phyloP scores from a whole-genome alignment of 2,113 vertebrate species.

The Alosa alosa region DNA sequence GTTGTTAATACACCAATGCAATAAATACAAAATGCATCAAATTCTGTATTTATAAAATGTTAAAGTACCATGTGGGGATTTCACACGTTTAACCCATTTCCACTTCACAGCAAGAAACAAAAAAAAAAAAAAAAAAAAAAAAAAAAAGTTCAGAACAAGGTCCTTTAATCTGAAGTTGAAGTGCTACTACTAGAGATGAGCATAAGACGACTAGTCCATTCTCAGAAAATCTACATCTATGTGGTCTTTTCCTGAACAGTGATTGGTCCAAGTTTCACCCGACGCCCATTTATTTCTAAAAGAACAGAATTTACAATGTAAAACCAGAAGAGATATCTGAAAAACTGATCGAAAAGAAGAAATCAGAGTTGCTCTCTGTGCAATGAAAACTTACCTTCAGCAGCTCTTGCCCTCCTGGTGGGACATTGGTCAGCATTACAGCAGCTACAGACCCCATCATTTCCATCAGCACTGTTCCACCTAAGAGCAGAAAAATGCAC shows the following conservation, averaged over 20 bases:
- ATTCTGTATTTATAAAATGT: not conserved
- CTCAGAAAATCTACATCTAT: not conserved
- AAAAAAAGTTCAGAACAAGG: not conserved
- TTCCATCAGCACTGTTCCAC: constrained; percentile 20
- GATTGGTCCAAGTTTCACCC: not conserved
- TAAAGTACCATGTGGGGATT: not conserved
- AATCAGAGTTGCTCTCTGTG: not conserved
- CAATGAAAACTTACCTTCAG: not conserved
- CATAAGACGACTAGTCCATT: not conserved
- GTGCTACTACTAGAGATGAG: not conserved
- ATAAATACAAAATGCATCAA: not conserved
- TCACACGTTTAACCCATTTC: not conserved
- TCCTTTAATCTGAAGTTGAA: not conserved
- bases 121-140: too few species aligned
- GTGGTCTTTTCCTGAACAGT: not conserved
- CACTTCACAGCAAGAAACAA: not conserved
- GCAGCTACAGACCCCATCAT: constrained; percentile 18
- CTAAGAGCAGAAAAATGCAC: not conserved
- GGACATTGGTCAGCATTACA: not conserved
- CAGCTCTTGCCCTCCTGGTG: not conserved
- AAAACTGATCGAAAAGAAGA: not conserved
- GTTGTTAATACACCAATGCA: not conserved
- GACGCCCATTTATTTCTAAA: not conserved
- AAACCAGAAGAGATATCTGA: not conserved
- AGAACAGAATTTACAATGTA: not conserved